Evolutionary conservation across 1,140 invertebrate species (phyloP).

Genomic region (Sesamia nonagrioides): DNA sequence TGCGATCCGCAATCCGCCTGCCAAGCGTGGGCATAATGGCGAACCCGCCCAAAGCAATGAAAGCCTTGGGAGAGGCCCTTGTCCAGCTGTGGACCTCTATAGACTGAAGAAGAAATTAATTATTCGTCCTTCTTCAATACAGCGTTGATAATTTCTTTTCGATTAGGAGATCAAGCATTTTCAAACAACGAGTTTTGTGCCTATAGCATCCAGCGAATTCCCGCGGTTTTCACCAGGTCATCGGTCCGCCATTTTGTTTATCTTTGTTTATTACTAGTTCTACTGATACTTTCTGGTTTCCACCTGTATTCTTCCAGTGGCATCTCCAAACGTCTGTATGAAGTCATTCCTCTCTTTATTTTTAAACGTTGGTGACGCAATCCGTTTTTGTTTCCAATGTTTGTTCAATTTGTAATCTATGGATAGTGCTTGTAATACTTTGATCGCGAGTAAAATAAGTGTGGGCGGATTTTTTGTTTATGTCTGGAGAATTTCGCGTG

Average conservation of each 20-base stretch:
- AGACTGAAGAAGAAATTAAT: too few species aligned
- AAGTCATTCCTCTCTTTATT: constrained; percentile 22
- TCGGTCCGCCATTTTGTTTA: neutral
- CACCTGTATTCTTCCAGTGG: constrained; percentile 11
- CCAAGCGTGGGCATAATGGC: too few species aligned
- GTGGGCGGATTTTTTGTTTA: constrained; percentile 13
- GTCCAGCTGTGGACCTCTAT: too few species aligned
- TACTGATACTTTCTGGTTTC: neutral
- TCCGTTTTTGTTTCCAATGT: constrained; percentile 29
- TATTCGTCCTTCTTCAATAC: too few species aligned
- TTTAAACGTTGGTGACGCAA: constrained; percentile 22
- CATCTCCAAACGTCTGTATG: neutral
- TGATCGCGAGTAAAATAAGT: constrained; percentile 11
- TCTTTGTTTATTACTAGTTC: neutral
- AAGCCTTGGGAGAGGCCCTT: too few species aligned
- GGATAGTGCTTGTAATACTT: neutral
- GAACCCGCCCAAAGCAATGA: too few species aligned
- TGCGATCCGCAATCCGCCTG: too few species aligned
- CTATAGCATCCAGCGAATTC: too few species aligned
- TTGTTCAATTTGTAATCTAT: neutral
- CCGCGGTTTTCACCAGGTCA: too few species aligned
- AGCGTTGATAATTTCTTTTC: too few species aligned
- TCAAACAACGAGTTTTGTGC: too few species aligned
- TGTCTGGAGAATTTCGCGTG: constrained; percentile 7
- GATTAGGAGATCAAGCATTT: too few species aligned